Conservation (phyloP, 2,113 vertebrate genomes). For the Peromyscus polionotus region DNA sequence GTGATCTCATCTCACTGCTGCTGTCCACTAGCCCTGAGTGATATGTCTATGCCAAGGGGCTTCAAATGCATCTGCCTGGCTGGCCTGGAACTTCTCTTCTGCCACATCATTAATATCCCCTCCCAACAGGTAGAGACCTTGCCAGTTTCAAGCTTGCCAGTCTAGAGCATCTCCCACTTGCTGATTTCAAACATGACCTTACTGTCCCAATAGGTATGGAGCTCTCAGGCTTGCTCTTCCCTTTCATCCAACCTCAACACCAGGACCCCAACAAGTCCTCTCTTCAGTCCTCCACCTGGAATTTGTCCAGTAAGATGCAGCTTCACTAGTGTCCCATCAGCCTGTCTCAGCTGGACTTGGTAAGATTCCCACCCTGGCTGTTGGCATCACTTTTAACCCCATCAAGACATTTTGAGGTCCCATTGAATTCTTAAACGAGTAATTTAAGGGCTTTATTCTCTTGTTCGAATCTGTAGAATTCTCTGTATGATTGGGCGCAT, state of each 20-base stretch:
- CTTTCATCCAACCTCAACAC: background rate
- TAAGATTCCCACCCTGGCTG: background rate
- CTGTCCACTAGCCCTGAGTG: background rate
- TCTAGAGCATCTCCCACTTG: background rate
- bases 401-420: background rate
- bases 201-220: too few species aligned
- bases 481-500: background rate
- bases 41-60: background rate
- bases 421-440: background rate
- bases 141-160: too few species aligned
- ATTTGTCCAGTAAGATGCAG: background rate
- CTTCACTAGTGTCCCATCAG: background rate
- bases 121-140: background rate
- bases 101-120: background rate
- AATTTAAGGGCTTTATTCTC: background rate
- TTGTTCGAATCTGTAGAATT: background rate
- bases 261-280: background rate
- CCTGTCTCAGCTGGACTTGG: rapidly evolving
- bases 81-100: background rate
- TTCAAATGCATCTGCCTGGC: background rate
- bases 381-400: background rate
- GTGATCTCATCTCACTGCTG: background rate
- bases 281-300: background rate
- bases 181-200: background rate
- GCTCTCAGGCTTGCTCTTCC: background rate